Base-by-base conservation (phyloP, 2,113 vertebrate species). In the Charadrius vociferus region DNA sequence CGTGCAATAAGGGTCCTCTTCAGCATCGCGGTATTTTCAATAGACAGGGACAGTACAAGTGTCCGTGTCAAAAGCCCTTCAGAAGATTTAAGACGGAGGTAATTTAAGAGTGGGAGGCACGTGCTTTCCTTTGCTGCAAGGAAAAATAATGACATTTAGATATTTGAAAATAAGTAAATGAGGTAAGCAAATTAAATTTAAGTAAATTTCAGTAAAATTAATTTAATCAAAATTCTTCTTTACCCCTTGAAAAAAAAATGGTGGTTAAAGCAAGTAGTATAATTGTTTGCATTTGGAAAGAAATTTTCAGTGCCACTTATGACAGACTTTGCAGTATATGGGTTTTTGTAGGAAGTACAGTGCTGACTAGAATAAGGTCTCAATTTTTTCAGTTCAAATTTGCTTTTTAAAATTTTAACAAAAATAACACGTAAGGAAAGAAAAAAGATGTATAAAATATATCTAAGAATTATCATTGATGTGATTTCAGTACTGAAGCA, bases 111-210 rank as follows among this genome's bases (percentile, higher is more conserved):
- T 56, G 22, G 27, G 6, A 32, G 34, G 45, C 81, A n/a, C 13
- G 59, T 26, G 20, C 2, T 93, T 91, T 85, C 47, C 16, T 4
- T 86, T 2, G 2, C 30, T 90, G 80, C 27, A 73, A 61, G 34
- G 6, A 73, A 36, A 74, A 90, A 45, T 20, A 11, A 7, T 39
- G n/a, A 70, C 45, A 47, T 86, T 82, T 53, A 68, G 21, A 14
- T 70, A 86, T 86, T 43, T 77, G 49, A 81, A 81, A 90, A 61
- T 47, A 77, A 75, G 26, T 29, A 86, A 87, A 79, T 36, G 3
- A 71, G 41, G 34, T 74, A 88, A 61, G 19, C 85, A 79, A 70
- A 83, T 58, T 24, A 62, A 85, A 90, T 70, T 52, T 79, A 67
- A 63, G 30, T 22, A 62, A 58, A 83, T 70, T 70, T 56, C 37